Percentiles rank a stretch among this genome's conserved stretches.
These are phyloP conservation scores for Noctua fimbriata DNA, from an alignment of 2,888 invertebrate species.

Conservation along the genomic window DNA sequence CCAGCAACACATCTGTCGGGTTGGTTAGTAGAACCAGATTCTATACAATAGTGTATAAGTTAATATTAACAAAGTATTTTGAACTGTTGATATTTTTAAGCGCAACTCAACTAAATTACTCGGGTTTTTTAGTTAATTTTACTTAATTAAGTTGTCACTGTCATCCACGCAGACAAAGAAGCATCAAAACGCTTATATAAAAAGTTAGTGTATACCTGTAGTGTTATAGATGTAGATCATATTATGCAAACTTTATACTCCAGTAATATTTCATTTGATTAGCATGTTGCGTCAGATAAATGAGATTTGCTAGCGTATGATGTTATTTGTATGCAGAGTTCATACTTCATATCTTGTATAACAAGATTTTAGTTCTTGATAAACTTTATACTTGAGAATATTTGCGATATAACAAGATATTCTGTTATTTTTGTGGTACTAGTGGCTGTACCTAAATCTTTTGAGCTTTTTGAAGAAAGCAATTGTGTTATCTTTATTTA, in stretches of 20 bases:
- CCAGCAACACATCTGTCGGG: no score
- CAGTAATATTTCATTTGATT: conserved; percentile 16
- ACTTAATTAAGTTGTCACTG: background rate
- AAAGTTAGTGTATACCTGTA: background rate
- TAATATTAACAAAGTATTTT: no score
- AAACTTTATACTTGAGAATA: conserved; percentile 19
- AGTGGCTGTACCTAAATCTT: background rate
- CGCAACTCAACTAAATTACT: background rate
- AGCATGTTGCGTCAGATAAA: conserved; percentile 20
- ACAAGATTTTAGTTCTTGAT: conserved; percentile 18
- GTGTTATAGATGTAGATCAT: background rate
- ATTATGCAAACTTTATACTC: conserved; percentile 3
- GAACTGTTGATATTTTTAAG: no score
- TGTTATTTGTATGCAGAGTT: conserved; percentile 26
- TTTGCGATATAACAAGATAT: background rate
- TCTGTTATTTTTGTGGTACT: background rate
- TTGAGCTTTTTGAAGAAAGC: background rate
- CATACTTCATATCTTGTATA: conserved; percentile 6
- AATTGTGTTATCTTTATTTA: background rate
- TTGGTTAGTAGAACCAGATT: no score
- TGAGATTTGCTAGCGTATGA: conserved; percentile 24
- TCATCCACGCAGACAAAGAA: background rate
- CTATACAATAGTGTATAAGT: no score
- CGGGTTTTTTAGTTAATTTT: background rate
- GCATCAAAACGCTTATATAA: background rate